These are phyloP conservation scores for Drosophila lacteicornis DNA, from an alignment of 1,140 invertebrate species.

Conservation along the genomic window DNA sequence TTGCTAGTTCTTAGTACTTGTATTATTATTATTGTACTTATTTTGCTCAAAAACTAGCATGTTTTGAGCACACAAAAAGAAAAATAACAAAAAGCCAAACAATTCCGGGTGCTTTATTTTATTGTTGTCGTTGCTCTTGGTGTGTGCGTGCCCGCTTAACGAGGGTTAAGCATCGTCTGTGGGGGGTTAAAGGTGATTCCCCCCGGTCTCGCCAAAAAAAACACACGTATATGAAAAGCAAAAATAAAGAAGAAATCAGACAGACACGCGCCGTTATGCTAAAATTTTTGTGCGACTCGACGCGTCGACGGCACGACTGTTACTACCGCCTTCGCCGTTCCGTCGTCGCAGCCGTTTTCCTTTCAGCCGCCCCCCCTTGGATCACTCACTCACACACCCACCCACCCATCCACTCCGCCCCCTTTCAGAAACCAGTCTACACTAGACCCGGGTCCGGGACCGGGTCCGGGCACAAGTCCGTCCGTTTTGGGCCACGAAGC, in stretches of 20 bases:
- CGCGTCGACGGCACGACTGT: slow-evolving; percentile 78
- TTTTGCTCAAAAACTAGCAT: slow-evolving; percentile 3
- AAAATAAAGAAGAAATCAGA: slow-evolving; percentile 18
- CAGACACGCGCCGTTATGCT: slow-evolving; percentile 56
- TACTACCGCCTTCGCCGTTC: slow-evolving; percentile 68
- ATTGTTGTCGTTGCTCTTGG: slow-evolving; percentile 2
- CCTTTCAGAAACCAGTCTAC: slow-evolving; percentile 20
- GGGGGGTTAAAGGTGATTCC: slow-evolving; percentile 41
- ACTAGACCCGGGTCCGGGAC: slow-evolving; percentile 26
- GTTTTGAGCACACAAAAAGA: slow-evolving; percentile 7
- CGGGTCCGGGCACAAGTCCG: slow-evolving; percentile 32
- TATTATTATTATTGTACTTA: not conserved
- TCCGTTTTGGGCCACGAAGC: slow-evolving; percentile 30
- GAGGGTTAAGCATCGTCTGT: slow-evolving; percentile 41
- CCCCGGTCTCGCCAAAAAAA: not conserved
- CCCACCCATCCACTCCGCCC: slow-evolving; percentile 3
- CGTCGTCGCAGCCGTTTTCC: slow-evolving; percentile 40
- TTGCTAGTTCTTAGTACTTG: not conserved
- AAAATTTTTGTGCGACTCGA: slow-evolving; percentile 74
- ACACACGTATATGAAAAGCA: not conserved
- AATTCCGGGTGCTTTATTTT: slow-evolving; percentile 12
- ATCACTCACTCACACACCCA: not conserved
- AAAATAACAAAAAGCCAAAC: slow-evolving; percentile 14
- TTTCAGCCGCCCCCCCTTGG: not conserved
- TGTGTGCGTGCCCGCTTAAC: slow-evolving; percentile 26